Evolutionary conservation across 2,113 vertebrate genomes (phyloP), one percentile per base, ranked within the genome.

Genomic region (Nicator chloris): DNA sequence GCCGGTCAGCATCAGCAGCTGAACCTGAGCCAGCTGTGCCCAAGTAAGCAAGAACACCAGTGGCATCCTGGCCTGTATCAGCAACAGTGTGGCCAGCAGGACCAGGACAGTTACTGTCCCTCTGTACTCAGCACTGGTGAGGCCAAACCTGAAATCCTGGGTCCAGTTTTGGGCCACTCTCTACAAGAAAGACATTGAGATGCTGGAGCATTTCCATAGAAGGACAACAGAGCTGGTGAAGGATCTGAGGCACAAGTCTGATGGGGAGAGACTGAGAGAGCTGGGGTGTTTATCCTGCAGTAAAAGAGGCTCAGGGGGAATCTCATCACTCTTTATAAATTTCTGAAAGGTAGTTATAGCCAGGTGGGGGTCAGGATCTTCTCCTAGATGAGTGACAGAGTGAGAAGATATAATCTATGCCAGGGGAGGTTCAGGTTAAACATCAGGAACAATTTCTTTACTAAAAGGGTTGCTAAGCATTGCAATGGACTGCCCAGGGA

Each of bases 301-400:
- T 28, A 45, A 28, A 73, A 23, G 15, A 82, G 8, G 33, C 15
- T 51, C 10, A 28, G 18, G 37, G 7, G 27, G 4, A 33, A 13
- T 8, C 8, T 51, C 19, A 24, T 33, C 0, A 0, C 7, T 50
- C 31, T 65, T 26, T 16, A 63, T 7, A 54, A 57, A 30, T 57
- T 35, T 26, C 35, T 65, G 35, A 59, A 44, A 66, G 4, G 23
- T 9, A 10, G 3, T 14, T 51, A 15, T 73, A 57, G 27, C 18
- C 51, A 37, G 22, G 31, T 44, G 14, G 9, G 11, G 6, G 15
- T 45, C 15, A 19, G 51, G 9, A 28, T 66, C 44, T 81, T 66
- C 19, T 59, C 9, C 7, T 5, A 39, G 31, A 6, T 13, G 20
- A 81, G 51, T 33, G 20, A 50, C 31, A 51, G 22, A 79, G 24